Base-by-base conservation (phyloP, 92 coral and sea anemone species). In the Porites cylindrica region DNA sequence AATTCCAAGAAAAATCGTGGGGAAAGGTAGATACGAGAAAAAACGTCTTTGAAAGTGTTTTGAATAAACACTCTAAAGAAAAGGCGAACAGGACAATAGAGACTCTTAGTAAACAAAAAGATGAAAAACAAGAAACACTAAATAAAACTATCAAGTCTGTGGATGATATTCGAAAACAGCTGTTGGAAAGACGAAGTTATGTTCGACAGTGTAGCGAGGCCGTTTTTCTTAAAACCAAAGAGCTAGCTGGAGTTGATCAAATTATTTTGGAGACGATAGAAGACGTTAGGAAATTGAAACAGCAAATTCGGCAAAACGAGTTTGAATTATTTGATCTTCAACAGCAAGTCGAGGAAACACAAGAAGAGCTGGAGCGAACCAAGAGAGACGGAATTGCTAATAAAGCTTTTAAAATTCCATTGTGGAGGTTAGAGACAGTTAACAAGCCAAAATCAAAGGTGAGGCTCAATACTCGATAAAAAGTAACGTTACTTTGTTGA, bases 181-280 rank as follows among this genome's bases (percentile, higher is more conserved):
- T 93, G 62, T 56, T 86, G 70, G 75, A 79, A 19, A 83, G 85
- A 84, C 92, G 91, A 61, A 51, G 74, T 51, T 78, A 81, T 2
- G 88, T 96, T 16, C 91, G 97, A 80, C 63, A 85, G 18, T 51
- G 82, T 19, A 85, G 82, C n/a, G 62, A 79, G 21, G 90, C 84
- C 18, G 84, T 95, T 6, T 84, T 92, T 43, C 86, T 88, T 21
- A 88, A 93, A 64, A 90, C 98, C 1, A 78, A 85, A 4, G 91
- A 93, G 23, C 90, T 96, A 10, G 91, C 95, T 8, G 60, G 86
- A 12, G 79, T 93, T 64, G 99, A 96, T 81, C 90, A 89, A 88
- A 87, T 82, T 66, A 72, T 96, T 78, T 86, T 93, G 69, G 92
- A 95, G 51, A 87, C 96, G 79, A 88, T 88, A 82, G 89, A 88